Percentiles rank a stretch among this genome's conserved stretches.
Conservation (phyloP, 2,113 vertebrate genomes). For the Chamaea fasciata region DNA sequence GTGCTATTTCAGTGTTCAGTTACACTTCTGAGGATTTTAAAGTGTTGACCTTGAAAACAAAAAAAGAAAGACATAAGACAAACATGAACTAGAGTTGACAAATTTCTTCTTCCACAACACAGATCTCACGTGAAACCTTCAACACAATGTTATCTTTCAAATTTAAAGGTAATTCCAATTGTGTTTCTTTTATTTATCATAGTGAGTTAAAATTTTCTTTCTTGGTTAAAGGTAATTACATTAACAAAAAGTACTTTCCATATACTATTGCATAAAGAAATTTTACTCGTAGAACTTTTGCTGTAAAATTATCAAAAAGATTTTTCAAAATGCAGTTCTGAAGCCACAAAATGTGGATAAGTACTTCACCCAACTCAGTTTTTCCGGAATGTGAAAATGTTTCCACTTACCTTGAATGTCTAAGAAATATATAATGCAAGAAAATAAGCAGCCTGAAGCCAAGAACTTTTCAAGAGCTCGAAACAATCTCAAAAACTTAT, state of each 20-base stretch:
- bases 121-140: background rate
- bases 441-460: background rate
- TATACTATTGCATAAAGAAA: background rate
- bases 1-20: background rate
- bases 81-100: background rate
- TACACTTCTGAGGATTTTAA: background rate
- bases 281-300: background rate
- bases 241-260: background rate
- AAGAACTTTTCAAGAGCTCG: background rate
- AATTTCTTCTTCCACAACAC: background rate
- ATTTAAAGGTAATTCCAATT: background rate
- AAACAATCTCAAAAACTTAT: background rate
- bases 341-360: background rate
- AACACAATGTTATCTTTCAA: background rate
- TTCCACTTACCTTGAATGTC: background rate
- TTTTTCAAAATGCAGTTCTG: background rate
- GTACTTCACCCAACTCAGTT: background rate
- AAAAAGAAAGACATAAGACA: background rate
- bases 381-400: background rate
- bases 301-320: background rate
- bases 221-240: background rate
- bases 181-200: background rate
- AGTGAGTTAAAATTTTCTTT: background rate
- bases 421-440: background rate
- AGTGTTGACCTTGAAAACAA: background rate